Base-by-base conservation (phyloP, 2,888 invertebrate genomes). In the Piscicola geometra region DNA sequence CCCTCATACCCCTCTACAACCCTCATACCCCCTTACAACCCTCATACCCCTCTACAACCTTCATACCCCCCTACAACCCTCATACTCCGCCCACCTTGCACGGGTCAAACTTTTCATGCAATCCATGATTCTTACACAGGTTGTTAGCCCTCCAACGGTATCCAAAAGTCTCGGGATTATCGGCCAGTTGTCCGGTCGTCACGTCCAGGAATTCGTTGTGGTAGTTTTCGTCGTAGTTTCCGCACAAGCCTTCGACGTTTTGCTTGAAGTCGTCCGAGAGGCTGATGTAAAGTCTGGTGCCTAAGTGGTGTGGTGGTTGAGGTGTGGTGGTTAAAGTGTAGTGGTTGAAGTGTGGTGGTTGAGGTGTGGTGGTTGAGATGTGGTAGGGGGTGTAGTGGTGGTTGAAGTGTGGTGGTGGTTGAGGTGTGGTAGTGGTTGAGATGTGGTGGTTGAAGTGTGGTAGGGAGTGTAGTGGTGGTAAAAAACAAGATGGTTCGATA, bases 181-280 rank as follows among this genome's bases (percentile, higher is more conserved):
- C 67, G 32, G 68, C 56, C 56, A 75, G 47, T 9, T 67, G 41
- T 18, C 78, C 79, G n/a, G 41, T 71, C 2, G 50, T n/a, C 30
- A 76, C 32, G 36, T 75, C 77, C 15, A 60, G 56, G 68, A 79
- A 76, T 68, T 79, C 79, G 66, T 79, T 76, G 5, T 77, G 69
- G 3, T 77, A 76, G 15, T 73, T 71, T 28, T 75, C 77, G 75
- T 79, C 77, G 50, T 72, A 79, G 75, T 79, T 76, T 21, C 79
- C 79, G 66, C 79, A 79, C 28, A 79, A 76, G 35, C 79, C 79
- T 66, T 79, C 77, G 1, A 79, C 77, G 30, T 72, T 71, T 21
- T 68, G 52, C 25, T 50, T 69, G 70, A 77, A 78, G 64, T 72
- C 70, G 18, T 75, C 60, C 25, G 75, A 50, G 15, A 79, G 75